Base-by-base conservation (phyloP, 2,888 invertebrate species). In the Julus scanicus region DNA sequence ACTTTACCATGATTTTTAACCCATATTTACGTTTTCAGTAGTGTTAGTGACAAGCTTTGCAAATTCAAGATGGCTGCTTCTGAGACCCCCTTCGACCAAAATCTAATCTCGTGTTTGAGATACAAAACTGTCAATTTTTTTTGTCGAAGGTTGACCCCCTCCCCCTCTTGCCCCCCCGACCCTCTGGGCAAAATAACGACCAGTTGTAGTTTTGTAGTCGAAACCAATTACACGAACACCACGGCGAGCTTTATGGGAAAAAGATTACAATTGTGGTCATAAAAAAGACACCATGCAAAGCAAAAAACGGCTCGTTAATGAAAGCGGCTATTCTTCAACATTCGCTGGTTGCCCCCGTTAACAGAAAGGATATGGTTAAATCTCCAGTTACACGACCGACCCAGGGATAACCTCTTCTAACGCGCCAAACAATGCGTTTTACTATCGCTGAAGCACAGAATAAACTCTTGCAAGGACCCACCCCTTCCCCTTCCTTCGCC, bases 351-450 rank as follows among this genome's bases (percentile, higher is more conserved):
- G 63, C 63, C 63, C 63, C 63, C 17, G 63, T 63, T 63, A 63
- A 63, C 63, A 63, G 63, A 63, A 63, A 63, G 63, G 63, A 63
- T 63, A 63, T 63, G 63, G 63, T 63, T 63, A 63, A 20, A 63
- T 63, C 63, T 63, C 63, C 63, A 63, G 63, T 63, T 63, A 63
- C 63, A 63, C n/a, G n/a, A 63, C 17, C 63, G 63, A 63, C 63
- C 63, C 63, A 63, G n/a, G 15, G 17, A 17, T 63, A 63, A 63
- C 63, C 63, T 63, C n/a, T n/a, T n/a, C 17, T 63, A 63, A 63
- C 63, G n/a, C n/a, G n/a, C n/a, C 15, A 63, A 63, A 63, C 63
- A 63, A 63, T 63, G 63, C 17, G 20, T n/a, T 63, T 63, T 63
- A 63, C 63, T n/a, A 63, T 20, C n/a, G 63, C 17, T n/a, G n/a